These are phyloP conservation scores for Narcine bancroftii DNA, from an alignment of 2,113 vertebrate species.

Conservation along the genomic window DNA sequence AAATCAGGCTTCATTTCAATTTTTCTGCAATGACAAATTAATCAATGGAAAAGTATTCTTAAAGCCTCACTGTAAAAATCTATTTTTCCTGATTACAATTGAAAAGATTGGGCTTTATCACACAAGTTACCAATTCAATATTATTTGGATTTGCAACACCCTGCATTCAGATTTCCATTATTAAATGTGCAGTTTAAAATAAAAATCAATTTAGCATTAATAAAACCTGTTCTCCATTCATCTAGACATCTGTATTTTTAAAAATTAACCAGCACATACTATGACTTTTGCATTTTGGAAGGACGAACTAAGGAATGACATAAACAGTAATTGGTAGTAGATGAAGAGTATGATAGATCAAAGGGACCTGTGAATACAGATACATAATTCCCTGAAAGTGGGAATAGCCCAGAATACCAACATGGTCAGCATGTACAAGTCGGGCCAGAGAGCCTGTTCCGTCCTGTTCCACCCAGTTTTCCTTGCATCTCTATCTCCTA, in stretches of 20 bases:
- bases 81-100: constrained; percentile 11
- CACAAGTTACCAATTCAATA: constrained; percentile 10
- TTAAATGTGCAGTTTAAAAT: not conserved
- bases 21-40: not conserved
- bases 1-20: constrained; percentile 21
- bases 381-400: no score
- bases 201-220: not conserved
- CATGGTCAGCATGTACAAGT: no score
- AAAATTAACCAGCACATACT: not conserved
- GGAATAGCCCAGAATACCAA: no score
- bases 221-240: not conserved
- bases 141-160: not conserved
- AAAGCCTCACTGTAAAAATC: not conserved
- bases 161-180: not conserved
- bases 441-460: no score
- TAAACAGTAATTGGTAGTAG: no score
- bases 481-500: no score
- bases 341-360: no score
- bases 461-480: no score
- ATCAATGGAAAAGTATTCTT: not conserved
- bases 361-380: no score
- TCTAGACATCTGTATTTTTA: not conserved
- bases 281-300: no score
- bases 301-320: no score
- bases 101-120: not conserved